Evolutionary conservation across 2,797 vertebrate genomes (phyloP).

Genomic region (Erethizon dorsatum): DNA sequence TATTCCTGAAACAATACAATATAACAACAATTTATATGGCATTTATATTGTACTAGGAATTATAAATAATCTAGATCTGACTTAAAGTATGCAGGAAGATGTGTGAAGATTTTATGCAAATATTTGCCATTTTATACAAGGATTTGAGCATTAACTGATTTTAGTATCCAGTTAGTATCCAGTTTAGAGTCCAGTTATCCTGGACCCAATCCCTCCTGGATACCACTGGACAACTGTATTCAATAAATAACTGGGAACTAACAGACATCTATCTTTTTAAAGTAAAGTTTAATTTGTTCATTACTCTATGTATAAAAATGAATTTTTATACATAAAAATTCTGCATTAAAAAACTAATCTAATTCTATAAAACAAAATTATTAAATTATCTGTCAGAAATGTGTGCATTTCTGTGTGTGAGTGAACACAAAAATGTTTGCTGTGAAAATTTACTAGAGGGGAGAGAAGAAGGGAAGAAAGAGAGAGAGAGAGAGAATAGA

Average conservation of each 20-base stretch:
- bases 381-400: conserved; percentile 33
- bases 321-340: neutral
- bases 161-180: too few species aligned
- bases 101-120: neutral
- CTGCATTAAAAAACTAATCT: neutral
- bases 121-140: neutral
- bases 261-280: neutral
- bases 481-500: neutral
- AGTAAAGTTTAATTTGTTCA: neutral
- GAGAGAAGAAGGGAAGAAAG: neutral
- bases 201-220: neutral
- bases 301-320: neutral
- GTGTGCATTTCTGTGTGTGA: neutral
- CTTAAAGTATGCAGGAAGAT: too few species aligned
- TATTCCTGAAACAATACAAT: neutral
- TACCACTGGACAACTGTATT: neutral
- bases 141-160: neutral
- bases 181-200: too few species aligned
- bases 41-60: neutral
- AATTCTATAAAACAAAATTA: neutral
- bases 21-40: neutral
- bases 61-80: neutral
- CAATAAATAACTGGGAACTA: neutral
- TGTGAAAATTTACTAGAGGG: neutral
- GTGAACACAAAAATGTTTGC: neutral